Conservation (phyloP, 1,140 invertebrate species). For the Neuroterus valhalla region DNA sequence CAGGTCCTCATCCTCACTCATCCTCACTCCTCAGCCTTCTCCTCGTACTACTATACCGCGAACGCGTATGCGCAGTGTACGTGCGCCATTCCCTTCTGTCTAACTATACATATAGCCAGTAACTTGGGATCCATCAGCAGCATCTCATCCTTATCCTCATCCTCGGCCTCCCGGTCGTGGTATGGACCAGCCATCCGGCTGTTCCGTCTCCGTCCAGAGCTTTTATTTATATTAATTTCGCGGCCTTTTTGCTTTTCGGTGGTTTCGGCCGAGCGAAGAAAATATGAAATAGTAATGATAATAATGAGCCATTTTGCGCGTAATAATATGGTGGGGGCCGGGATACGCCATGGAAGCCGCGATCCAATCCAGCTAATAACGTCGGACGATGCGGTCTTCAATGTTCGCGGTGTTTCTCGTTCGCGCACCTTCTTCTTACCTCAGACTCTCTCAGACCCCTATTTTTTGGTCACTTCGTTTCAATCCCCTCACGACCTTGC, state of each 20-base stretch:
- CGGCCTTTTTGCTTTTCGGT: conserved; percentile 67
- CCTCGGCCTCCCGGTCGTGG: conserved; percentile 1
- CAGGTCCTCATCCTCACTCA: conserved; percentile 42
- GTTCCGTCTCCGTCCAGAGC: conserved; percentile 48
- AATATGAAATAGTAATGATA: conserved; percentile 74
- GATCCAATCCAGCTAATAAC: conserved; percentile 69
- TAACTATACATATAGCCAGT: conserved; percentile 31
- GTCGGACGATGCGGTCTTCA: conserved; percentile 50
- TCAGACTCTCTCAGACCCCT: neutral
- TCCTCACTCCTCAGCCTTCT: conserved; percentile 37
- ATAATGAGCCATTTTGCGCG: conserved; percentile 73
- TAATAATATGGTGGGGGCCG: conserved; percentile 71
- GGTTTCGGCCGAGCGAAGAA: conserved; percentile 61
- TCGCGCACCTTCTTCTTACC: conserved; percentile 23
- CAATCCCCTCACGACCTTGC: neutral
- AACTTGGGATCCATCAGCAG: conserved; percentile 19
- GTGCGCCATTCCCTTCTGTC: conserved; percentile 34
- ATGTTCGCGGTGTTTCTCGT: conserved; percentile 51
- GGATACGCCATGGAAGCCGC: conserved; percentile 60
- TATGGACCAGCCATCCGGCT: conserved; percentile 21
- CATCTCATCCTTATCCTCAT: conserved; percentile 26
- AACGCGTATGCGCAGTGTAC: conserved; percentile 22
- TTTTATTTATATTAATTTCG: conserved; percentile 73
- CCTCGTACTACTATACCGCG: conserved; percentile 34
- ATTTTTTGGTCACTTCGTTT: conserved; percentile 24